Conservation (phyloP, 2,797 vertebrate species). For the Linurgus olivaceus region DNA sequence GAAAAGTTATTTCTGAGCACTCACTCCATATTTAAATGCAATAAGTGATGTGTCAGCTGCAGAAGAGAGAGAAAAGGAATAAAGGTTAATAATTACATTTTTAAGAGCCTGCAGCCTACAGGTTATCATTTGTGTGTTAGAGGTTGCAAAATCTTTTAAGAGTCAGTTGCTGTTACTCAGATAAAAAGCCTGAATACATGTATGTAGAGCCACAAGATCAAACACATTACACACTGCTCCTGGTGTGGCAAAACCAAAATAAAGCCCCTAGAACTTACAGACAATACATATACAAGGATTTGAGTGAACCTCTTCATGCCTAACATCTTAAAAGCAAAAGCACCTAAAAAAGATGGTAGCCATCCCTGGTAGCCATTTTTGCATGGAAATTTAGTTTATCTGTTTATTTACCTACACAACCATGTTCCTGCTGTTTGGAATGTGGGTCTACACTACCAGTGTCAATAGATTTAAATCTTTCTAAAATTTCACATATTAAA, state of each 20-base stretch:
- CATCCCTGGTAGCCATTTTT: neutral
- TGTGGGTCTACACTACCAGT: neutral
- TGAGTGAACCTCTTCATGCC: neutral
- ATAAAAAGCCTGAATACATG: neutral
- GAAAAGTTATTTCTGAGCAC: slow-evolving; percentile 18
- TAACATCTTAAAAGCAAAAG: neutral
- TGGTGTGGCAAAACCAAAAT: neutral
- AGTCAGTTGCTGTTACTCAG: neutral
- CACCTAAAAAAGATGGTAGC: neutral
- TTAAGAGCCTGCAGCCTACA: neutral
- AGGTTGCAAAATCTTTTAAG: neutral
- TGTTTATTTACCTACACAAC: neutral
- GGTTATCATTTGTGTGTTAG: neutral
- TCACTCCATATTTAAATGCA: slow-evolving; percentile 43
- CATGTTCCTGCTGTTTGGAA: neutral
- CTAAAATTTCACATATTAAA: neutral
- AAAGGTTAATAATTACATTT: slow-evolving; percentile 6
- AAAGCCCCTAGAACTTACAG: neutral
- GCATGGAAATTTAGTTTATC: neutral
- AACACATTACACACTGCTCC: neutral
- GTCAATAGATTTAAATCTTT: neutral
- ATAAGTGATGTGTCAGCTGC: slow-evolving; percentile 4
- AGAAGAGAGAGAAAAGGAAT: neutral
- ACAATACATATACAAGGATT: neutral
- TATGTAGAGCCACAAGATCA: neutral